phyloP scores from a whole-genome alignment of 2,888 invertebrate genomes.

The Drosophila gaucha region DNA sequence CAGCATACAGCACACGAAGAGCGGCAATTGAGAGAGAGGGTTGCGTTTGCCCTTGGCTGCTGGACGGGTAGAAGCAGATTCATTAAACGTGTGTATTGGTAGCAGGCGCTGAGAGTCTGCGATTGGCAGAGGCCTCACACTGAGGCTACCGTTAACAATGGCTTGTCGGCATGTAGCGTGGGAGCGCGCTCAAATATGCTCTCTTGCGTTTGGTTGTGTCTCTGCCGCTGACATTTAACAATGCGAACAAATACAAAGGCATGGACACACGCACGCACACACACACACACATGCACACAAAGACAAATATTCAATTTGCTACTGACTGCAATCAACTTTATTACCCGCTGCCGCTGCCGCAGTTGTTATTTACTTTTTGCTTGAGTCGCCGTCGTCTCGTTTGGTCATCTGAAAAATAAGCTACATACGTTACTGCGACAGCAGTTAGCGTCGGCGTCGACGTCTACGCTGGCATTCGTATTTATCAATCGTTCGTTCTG shows the following conservation, averaged over 20 bases:
- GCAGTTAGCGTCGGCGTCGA: slow-evolving; percentile 2
- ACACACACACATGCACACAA: slow-evolving; percentile 22
- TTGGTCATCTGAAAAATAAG: slow-evolving; percentile 72
- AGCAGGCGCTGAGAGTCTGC: slow-evolving; percentile 29
- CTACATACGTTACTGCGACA: slow-evolving; percentile 21
- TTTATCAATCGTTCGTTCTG: slow-evolving; percentile 70
- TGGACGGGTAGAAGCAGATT: slow-evolving; percentile 19
- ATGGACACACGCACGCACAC: slow-evolving; percentile 23
- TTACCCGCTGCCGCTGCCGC: slow-evolving; percentile 51
- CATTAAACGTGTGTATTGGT: slow-evolving; percentile 38
- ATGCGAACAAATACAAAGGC: slow-evolving; percentile 71
- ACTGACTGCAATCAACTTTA: slow-evolving; percentile 73
- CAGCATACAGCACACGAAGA: background rate
- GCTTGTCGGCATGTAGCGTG: slow-evolving; percentile 23
- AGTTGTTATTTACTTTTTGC: slow-evolving; percentile 60
- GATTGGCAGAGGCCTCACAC: slow-evolving; percentile 35
- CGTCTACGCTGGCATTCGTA: slow-evolving; percentile 39
- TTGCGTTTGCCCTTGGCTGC: slow-evolving; percentile 56
- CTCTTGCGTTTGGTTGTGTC: slow-evolving; percentile 34
- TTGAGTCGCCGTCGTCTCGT: slow-evolving; percentile 43
- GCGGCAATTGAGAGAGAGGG: slow-evolving; percentile 26
- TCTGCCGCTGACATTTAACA: slow-evolving; percentile 65
- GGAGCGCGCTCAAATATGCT: slow-evolving; percentile 22
- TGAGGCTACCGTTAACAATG: slow-evolving; percentile 62
- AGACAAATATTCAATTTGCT: slow-evolving; percentile 71